Percentiles rank a stretch among this genome's conserved stretches.
These are phyloP conservation scores for Xiphydria camelus DNA, from an alignment of 2,888 invertebrate species.

Conservation along the genomic window DNA sequence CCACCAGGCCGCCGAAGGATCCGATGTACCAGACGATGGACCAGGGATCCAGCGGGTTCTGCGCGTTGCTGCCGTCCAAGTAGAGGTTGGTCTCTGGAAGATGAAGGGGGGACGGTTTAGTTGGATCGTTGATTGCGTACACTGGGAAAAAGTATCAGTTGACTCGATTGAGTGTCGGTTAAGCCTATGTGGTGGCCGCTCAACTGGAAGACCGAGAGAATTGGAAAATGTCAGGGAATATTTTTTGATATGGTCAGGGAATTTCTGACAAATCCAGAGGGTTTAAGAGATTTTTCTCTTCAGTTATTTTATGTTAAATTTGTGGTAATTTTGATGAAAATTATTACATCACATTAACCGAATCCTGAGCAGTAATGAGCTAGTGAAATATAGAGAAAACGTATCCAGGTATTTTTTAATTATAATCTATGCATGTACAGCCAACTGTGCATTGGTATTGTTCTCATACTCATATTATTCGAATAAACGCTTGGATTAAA, in stretches of 20 bases:
- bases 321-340: no score
- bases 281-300: no score
- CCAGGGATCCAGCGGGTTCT: constrained; percentile 59
- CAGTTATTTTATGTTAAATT: no score
- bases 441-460: no score
- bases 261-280: no score
- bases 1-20: constrained; percentile 62
- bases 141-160: neutral
- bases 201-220: constrained; percentile 1
- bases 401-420: no score
- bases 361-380: no score
- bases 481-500: no score
- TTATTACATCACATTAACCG: no score
- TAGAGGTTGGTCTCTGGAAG: neutral
- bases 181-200: neutral
- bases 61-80: constrained; percentile 36
- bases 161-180: neutral
- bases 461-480: neutral
- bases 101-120: neutral
- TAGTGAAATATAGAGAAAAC: no score
- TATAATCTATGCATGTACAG: no score
- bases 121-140: constrained; percentile 8
- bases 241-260: constrained; percentile 2
- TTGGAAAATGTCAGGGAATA: no score
- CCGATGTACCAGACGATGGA: constrained; percentile 65